These are phyloP conservation scores for Shargacucullia verbasci DNA, from an alignment of 2,888 invertebrate genomes.

Conservation along the genomic window DNA sequence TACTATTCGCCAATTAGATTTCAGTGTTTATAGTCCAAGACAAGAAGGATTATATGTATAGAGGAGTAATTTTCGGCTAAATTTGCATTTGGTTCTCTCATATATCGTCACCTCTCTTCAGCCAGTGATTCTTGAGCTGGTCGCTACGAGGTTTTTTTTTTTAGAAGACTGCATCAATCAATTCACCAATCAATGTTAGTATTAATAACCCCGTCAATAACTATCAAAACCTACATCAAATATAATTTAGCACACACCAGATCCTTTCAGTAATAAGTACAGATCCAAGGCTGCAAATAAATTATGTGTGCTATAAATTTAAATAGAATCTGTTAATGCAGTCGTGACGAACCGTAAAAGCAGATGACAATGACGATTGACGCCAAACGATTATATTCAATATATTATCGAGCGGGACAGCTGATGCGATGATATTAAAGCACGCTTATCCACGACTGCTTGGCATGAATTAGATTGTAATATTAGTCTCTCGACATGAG, in stretches of 20 bases:
- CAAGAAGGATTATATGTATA: neutral
- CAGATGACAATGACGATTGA: slow-evolving; percentile 51
- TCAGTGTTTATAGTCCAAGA: slow-evolving; percentile 6
- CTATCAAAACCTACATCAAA: slow-evolving; percentile 23
- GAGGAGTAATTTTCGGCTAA: neutral
- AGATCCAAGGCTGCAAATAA: slow-evolving; percentile 47
- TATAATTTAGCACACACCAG: slow-evolving; percentile 26
- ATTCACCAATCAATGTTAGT: slow-evolving; percentile 14
- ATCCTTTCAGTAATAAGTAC: slow-evolving; percentile 34
- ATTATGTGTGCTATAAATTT: slow-evolving; percentile 48
- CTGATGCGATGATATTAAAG: slow-evolving; percentile 38
- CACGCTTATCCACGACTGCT: slow-evolving; percentile 8
- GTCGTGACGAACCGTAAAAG: slow-evolving; percentile 56
- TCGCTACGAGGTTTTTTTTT: too few relatives aligned
- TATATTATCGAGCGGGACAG: slow-evolving; percentile 41
- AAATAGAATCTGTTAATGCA: slow-evolving; percentile 54
- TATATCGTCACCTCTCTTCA: too few relatives aligned
- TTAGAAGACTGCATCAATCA: neutral
- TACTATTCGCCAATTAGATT: slow-evolving; percentile 28
- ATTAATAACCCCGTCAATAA: slow-evolving; percentile 18
- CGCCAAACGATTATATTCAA: slow-evolving; percentile 30
- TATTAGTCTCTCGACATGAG: neutral
- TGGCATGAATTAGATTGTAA: neutral
- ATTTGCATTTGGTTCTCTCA: too few relatives aligned
- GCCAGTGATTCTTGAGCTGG: too few relatives aligned